Evolutionary conservation across 2,888 invertebrate genomes (phyloP), one percentile per base, ranked within the genome.

Genomic region (Tachystola acroxantha): DNA sequence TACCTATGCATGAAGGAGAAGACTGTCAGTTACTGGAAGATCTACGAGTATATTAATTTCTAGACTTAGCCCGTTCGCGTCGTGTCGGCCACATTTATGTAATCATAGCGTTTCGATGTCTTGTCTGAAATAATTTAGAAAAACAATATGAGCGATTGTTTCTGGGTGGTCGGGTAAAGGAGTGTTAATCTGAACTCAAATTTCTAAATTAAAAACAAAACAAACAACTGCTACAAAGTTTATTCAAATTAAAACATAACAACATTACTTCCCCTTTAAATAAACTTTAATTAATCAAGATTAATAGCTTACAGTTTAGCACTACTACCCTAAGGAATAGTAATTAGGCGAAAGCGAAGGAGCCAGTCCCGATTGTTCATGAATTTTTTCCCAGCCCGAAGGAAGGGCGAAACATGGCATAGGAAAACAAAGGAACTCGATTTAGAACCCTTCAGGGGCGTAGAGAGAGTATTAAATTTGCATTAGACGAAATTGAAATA

Each of bases 401-500:
- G 24, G 20, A n/a, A 36, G 29, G 37, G 32, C 31, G 39, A 50
- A 46, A 53, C 50, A 50, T 49, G 53, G 53, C 42, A 53, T 53
- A 64, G 62, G 71, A 71, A 81, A 80, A 84, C 81, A 85, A 82
- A 78, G 77, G 69, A 78, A 74, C 70, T 73, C 70, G 65, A 71
- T 73, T 73, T 64, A 56, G 64, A 64, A 70, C 75, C 79, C 77
- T 77, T 72, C 65, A 64, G 55, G 64, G 69, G 53, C 64, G 57
- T 56, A 54, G 72, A 73, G 74, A 75, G 74, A 70, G 79, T 82
- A 85, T 86, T 85, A 86, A 85, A 86, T 85, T 85, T 85, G 84
- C 85, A 85, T 86, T 84, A 84, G 79, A 70, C 67, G 64, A 73
- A 85, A 85, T 86, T 86, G 81, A 82, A 85, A 79, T 81, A 78